Conservation (phyloP, 37 sponge, comb jelly and placozoan genomes). For the Eunapius fragilis region DNA sequence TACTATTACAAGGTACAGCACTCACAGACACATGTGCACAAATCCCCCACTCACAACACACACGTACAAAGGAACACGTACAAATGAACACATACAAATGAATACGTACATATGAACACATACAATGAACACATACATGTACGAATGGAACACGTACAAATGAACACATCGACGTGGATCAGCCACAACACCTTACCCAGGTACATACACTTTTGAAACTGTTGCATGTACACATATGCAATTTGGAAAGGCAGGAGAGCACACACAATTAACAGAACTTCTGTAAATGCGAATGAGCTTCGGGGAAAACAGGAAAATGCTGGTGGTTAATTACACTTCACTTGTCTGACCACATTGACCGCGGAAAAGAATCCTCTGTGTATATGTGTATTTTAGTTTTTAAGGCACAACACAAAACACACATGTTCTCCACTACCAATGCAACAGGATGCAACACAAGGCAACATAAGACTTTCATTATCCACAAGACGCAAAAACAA, state of each 20-base stretch:
- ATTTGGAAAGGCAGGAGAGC: too few relatives aligned
- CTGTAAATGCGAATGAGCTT: too few relatives aligned
- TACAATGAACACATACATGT: neutral
- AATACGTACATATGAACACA: conserved; percentile 16
- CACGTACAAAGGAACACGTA: conserved; percentile 6
- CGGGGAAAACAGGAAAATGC: neutral
- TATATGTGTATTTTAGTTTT: neutral
- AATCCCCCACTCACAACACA: neutral
- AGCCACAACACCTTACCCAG: too few relatives aligned
- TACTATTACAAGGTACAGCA: too few relatives aligned
- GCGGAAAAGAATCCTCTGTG: neutral
- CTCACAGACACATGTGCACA: neutral
- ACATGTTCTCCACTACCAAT: neutral
- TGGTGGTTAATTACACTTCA: neutral
- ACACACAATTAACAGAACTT: too few relatives aligned
- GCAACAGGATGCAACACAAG: neutral
- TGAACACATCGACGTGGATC: neutral
- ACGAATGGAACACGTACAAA: neutral
- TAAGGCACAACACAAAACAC: neutral
- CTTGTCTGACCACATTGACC: neutral
- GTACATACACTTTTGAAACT: too few relatives aligned
- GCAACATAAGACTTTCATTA: neutral
- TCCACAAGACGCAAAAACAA: conserved; percentile 4
- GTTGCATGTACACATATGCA: too few relatives aligned
- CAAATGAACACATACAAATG: conserved; percentile 12